These are phyloP conservation scores for Pica pica DNA, from an alignment of 2,113 vertebrate genomes.

Conservation along the genomic window DNA sequence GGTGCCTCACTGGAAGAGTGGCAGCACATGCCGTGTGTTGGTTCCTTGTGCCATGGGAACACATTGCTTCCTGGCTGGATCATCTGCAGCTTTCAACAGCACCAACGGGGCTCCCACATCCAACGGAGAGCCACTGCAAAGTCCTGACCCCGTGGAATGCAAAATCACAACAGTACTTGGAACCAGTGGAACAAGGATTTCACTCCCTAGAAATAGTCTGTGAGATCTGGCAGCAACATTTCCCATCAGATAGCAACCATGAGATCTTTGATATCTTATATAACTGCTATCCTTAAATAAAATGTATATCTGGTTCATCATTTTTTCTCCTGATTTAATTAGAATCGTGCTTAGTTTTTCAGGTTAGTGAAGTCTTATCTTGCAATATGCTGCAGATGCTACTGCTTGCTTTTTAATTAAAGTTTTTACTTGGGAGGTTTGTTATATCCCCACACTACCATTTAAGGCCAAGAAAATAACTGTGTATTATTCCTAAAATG, in stretches of 20 bases:
- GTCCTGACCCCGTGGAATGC: rapidly evolving
- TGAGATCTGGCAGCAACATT: constrained; percentile 18
- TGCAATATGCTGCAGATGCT: constrained; percentile 27
- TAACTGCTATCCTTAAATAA: constrained; percentile 52
- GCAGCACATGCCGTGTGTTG: not conserved
- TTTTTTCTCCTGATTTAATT: constrained; percentile 31
- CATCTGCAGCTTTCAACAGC: not conserved
- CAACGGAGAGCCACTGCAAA: not conserved
- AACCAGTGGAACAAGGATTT: not conserved
- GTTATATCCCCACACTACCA: constrained; percentile 5
- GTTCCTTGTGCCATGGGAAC: not conserved
- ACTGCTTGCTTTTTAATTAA: constrained; percentile 51
- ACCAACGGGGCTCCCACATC: not conserved
- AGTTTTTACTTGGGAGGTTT: constrained; percentile 19
- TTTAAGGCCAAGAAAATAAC: constrained; percentile 17
- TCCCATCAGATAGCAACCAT: constrained; percentile 6
- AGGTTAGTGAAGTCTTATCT: constrained; percentile 37
- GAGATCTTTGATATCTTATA: constrained; percentile 39
- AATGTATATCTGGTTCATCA: not conserved
- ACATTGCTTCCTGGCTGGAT: not conserved
- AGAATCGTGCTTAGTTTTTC: constrained; percentile 30
- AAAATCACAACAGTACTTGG: not conserved
- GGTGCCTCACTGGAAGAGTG: not conserved
- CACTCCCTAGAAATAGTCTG: not conserved
- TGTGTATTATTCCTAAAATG: constrained; percentile 11